Base-by-base conservation (phyloP, 2,797 vertebrate genomes). In the Pangasius macronema region DNA sequence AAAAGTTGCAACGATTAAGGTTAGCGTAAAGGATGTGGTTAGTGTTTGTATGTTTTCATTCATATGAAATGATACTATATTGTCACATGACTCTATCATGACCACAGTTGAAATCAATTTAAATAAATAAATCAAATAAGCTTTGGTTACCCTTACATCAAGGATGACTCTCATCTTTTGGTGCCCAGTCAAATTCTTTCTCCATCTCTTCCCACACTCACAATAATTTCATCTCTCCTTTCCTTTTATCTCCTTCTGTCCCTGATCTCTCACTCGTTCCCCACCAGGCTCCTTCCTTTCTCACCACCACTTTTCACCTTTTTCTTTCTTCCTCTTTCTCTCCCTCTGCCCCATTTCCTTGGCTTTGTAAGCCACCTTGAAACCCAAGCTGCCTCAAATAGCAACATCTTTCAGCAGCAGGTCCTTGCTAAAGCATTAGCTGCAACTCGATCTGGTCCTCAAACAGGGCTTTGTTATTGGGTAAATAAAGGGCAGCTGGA, bases 331-430 rank as follows among this genome's bases (percentile, higher is more conserved):
- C 42, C 55, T 75, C 76, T 68, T 84, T 82, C 88, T 89, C 82
- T 86, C 88, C 86, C 84, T 88, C 91, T 67, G 59, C 87, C 86
- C 87, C 88, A 89, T 90, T 91, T 88, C 89, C 85, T 90, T 88
- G 89, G 85, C 91, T 91, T 92, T 92, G 90, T 92, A 89, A 89
- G 85, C 83, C 88, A 92, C 91, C 90, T 92, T 92, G 91, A 92
- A 92, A 92, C 91, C 90, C 85, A 89, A 92, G 90, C 91, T 68
- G 84, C 87, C 86, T 90, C 91, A 91, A 92, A 92, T 88, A 92
- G 90, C 90, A 91, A 89, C 82, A 90, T 92, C 91, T 91, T 90
- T 92, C 91, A 92, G 89, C 91, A 90, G 90, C 88, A 90, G 90
- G 88, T 85, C 90, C 89, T 91, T 91, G 90, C 91, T 89, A 86